Evolutionary conservation across 2,797 vertebrate species (phyloP).

Genomic region (Chelonia mydas): DNA sequence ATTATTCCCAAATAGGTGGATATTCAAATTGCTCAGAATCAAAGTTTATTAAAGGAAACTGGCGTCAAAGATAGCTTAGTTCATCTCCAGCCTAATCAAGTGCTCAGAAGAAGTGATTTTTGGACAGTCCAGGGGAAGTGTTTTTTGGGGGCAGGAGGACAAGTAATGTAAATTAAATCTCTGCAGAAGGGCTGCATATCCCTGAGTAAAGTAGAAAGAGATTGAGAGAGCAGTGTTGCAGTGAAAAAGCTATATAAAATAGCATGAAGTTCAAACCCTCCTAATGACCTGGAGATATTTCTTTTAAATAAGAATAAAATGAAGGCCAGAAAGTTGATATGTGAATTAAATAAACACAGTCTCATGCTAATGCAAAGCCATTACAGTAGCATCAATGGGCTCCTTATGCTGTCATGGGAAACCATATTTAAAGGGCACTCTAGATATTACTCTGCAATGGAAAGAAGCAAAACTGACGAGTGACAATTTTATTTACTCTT

Average conservation of each 20-base stretch:
- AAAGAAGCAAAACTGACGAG: not conserved
- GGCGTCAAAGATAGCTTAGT: not conserved
- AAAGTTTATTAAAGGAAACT: slow-evolving; percentile 23
- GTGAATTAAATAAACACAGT: not conserved
- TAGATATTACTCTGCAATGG: not conserved
- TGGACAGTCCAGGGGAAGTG: not conserved
- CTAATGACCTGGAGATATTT: not conserved
- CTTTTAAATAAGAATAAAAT: not conserved
- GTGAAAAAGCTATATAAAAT: not conserved
- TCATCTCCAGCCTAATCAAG: not conserved
- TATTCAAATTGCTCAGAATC: slow-evolving; percentile 4
- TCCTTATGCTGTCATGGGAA: not conserved
- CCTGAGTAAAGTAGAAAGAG: not conserved
- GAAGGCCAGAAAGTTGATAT: not conserved
- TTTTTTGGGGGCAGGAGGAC: not conserved
- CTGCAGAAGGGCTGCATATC: not conserved
- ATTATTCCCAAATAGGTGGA: slow-evolving; percentile 1
- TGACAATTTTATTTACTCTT: not conserved
- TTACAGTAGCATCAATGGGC: not conserved
- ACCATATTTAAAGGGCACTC: not conserved
- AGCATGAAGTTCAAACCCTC: not conserved
- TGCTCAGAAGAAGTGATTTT: not conserved
- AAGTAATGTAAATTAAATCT: not conserved
- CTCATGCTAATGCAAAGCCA: not conserved
- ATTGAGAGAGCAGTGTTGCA: not conserved